Evolutionary conservation across 1,140 invertebrate genomes (phyloP).

Genomic region (Eufriesea mexicana): DNA sequence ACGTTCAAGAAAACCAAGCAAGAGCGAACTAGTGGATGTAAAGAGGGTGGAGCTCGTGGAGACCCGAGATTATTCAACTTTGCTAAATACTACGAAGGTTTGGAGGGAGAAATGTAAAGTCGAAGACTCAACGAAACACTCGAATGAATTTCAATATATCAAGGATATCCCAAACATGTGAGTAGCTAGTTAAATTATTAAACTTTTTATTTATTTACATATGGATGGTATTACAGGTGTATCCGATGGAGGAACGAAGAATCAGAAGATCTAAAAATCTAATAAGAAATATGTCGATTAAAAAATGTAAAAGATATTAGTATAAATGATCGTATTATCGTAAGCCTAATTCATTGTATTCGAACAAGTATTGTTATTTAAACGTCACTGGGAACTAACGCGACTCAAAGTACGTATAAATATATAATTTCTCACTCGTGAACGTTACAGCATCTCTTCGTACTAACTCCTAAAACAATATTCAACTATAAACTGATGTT

Average conservation of each 20-base stretch:
- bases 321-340: constrained; percentile 15
- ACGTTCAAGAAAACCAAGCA: constrained; percentile 4
- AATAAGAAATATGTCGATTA: constrained; percentile 18
- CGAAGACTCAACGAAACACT: constrained; percentile 33
- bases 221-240: constrained; percentile 52
- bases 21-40: background rate
- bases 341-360: constrained; percentile 18
- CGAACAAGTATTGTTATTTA: background rate
- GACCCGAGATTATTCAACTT: constrained; percentile 56
- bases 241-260: constrained; percentile 67
- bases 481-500: background rate
- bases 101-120: constrained; percentile 76
- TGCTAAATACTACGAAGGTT: constrained; percentile 73
- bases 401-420: constrained; percentile 14
- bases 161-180: constrained; percentile 78
- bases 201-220: constrained; percentile 31
- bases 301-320: constrained; percentile 21
- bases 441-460: background rate
- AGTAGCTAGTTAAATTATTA: constrained; percentile 50
- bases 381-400: background rate
- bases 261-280: constrained; percentile 54
- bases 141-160: constrained; percentile 68
- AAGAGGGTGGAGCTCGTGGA: constrained; percentile 7
- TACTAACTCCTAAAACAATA: background rate
- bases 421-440: background rate